Conservation (phyloP, 2,113 vertebrate genomes). For the Gila orcuttii region DNA sequence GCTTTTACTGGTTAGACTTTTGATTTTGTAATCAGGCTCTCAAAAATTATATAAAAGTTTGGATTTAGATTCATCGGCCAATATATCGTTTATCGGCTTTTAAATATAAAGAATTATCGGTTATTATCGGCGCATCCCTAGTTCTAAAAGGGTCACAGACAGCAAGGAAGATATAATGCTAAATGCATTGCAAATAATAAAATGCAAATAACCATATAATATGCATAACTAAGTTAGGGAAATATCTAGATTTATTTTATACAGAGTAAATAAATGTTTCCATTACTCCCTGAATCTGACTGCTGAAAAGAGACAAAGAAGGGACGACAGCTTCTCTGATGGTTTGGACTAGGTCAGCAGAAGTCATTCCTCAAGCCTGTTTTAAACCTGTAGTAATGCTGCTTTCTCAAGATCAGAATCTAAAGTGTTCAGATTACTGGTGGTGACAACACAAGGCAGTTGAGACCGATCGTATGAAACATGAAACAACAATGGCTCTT, state of each 20-base stretch:
- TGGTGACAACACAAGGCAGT: neutral
- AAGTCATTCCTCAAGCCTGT: neutral
- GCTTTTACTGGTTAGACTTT: too few species aligned
- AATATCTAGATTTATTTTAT: neutral
- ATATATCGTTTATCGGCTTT: too few species aligned
- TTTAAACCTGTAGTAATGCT: neutral
- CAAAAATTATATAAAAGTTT: too few species aligned
- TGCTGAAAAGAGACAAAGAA: neutral
- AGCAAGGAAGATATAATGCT: neutral
- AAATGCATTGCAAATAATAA: neutral
- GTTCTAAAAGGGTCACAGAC: neutral
- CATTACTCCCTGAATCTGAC: neutral
- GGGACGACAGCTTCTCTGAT: neutral
- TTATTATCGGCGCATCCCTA: too few species aligned
- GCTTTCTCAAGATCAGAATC: neutral
- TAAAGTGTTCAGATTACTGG: neutral
- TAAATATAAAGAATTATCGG: too few species aligned
- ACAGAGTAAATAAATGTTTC: neutral
- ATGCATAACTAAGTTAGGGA: neutral
- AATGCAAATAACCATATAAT: neutral
- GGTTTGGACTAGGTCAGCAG: neutral
- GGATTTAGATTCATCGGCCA: too few species aligned
- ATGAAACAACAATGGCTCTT: neutral
- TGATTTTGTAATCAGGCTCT: too few species aligned
- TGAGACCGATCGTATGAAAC: neutral